A percentile compares a stretch with the other conserved stretches of the same genome.
phyloP scores from a whole-genome alignment of 2,113 vertebrate species.

The Accipiter virgatus region DNA sequence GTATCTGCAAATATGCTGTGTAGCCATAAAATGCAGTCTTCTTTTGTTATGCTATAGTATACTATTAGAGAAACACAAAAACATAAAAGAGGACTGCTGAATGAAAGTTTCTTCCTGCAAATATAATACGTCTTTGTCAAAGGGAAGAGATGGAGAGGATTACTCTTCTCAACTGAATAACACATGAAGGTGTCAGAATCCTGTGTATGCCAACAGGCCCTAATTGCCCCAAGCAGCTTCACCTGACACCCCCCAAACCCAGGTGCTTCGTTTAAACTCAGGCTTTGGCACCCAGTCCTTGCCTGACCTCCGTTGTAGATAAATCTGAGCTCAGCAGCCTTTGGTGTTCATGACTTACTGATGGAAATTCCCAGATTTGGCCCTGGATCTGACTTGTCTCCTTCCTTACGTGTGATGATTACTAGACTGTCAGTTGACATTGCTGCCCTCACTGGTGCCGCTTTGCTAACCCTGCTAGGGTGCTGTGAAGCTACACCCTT shows the following conservation, averaged over 20 bases:
- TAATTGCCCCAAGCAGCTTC: not conserved
- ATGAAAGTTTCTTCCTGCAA: not conserved
- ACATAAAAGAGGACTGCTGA: not conserved
- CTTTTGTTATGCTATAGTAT: not conserved
- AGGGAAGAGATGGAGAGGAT: not conserved
- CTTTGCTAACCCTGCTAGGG: not conserved
- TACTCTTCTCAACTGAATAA: not conserved
- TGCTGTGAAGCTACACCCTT: too few species aligned
- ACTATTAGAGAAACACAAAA: not conserved
- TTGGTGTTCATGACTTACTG: not conserved
- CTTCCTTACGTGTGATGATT: not conserved
- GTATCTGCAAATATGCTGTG: not conserved
- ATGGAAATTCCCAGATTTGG: not conserved
- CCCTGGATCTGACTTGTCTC: not conserved
- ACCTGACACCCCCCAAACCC: rapidly evolving
- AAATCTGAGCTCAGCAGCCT: not conserved
- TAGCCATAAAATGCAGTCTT: not conserved
- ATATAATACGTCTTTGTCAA: not conserved
- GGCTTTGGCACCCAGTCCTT: not conserved
- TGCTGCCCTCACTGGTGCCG: not conserved
- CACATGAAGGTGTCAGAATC: not conserved
- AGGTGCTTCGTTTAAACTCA: not conserved
- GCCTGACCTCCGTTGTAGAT: too few species aligned
- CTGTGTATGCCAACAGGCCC: not conserved
- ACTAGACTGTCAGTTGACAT: too few species aligned